A percentile compares a stretch with the other conserved stretches of the same genome.
Evolutionary conservation across 2,797 vertebrate species (phyloP).

Genomic region (Brachyrhaphis roseni): DNA sequence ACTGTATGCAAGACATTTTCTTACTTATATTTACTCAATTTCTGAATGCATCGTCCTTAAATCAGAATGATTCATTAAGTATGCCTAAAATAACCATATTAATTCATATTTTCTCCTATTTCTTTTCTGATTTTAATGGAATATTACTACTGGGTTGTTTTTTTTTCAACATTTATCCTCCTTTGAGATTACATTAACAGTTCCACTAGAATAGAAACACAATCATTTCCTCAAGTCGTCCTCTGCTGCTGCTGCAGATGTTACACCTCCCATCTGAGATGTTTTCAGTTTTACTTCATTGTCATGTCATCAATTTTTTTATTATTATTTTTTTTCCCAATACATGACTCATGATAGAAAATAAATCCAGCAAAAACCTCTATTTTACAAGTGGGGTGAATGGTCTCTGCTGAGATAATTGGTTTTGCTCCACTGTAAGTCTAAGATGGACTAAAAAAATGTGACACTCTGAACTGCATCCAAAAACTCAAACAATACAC

Average conservation of each 20-base stretch:
- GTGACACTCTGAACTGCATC: not conserved
- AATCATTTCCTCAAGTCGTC: not conserved
- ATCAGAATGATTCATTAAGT: not conserved
- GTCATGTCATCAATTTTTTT: not conserved
- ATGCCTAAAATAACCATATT: not conserved
- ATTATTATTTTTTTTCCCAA: not conserved
- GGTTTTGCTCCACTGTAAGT: not conserved
- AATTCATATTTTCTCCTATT: not conserved
- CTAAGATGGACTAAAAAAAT: not conserved
- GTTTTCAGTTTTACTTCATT: not conserved
- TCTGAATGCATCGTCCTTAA: not conserved
- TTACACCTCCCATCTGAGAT: not conserved
- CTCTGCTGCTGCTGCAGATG: not conserved
- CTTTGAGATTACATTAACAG: not conserved
- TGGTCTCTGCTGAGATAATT: not conserved
- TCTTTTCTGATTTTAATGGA: not conserved
- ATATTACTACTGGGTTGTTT: not conserved
- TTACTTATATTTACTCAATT: not conserved
- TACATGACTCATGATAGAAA: not conserved
- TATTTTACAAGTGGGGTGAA: not conserved
- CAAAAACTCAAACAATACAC: slow-evolving; percentile 1
- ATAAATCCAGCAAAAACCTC: not conserved
- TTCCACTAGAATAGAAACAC: not conserved
- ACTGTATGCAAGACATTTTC: not conserved
- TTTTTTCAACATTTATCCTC: not conserved